Evolutionary conservation across 2,888 invertebrate species (phyloP).

Genomic region (Subacronicta megacephala): DNA sequence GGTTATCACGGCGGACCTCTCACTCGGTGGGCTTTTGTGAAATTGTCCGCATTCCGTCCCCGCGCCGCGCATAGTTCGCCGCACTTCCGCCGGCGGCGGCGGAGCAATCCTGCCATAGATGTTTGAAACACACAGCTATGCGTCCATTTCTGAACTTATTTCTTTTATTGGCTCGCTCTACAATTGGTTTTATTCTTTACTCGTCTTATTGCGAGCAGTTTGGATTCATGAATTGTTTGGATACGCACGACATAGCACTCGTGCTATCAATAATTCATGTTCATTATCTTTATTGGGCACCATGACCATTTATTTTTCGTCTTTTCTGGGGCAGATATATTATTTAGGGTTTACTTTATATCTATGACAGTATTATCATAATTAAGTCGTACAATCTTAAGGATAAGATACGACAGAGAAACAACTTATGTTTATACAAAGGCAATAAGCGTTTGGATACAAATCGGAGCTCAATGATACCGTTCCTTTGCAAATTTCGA

Average conservation of each 20-base stretch:
- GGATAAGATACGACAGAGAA: conserved; percentile 30
- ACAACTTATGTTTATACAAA: conserved; percentile 47
- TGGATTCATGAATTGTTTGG: conserved; percentile 52
- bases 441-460: conserved; percentile 58
- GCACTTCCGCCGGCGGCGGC: conserved; percentile 72
- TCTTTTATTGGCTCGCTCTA: conserved; percentile 63
- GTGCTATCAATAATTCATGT: conserved; percentile 59
- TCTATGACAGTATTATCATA: conserved; percentile 47
- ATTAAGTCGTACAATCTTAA: conserved; percentile 44
- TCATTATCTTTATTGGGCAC: conserved; percentile 55
- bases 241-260: conserved; percentile 51
- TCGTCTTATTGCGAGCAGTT: conserved; percentile 58
- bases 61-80: conserved; percentile 76
- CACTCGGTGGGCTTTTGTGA: conserved; percentile 81
- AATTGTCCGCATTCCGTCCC: conserved; percentile 81
- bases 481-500: conserved; percentile 66
- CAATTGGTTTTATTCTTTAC: conserved; percentile 64
- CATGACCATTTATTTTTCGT: conserved; percentile 40
- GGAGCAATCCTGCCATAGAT: conserved; percentile 70
- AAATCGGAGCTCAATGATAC: conserved; percentile 64
- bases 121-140: conserved; percentile 72
- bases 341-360: conserved; percentile 40
- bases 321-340: conserved; percentile 40
- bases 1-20: conserved; percentile 82
- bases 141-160: conserved; percentile 65